Evolutionary conservation across 1,140 invertebrate genomes (phyloP).

Genomic region (Drosophila sechellia): DNA sequence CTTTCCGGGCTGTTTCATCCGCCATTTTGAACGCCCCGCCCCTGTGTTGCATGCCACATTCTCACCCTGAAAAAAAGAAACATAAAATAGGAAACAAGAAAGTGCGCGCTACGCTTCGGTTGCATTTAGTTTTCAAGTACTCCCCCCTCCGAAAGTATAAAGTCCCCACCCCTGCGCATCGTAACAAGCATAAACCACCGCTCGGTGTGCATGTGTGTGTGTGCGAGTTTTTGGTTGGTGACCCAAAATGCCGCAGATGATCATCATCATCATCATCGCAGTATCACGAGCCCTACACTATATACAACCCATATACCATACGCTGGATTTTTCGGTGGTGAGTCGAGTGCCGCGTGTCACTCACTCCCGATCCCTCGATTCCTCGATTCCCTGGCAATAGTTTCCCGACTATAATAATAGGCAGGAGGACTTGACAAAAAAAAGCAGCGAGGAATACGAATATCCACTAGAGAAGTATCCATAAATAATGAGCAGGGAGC

Average conservation of each 20-base stretch:
- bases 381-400: slow-evolving; percentile 23
- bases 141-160: slow-evolving; percentile 10
- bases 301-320: slow-evolving; percentile 5
- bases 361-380: slow-evolving; percentile 1
- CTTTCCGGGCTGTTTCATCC: slow-evolving; percentile 10
- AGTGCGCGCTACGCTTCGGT: slow-evolving; percentile 30
- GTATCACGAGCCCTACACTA: slow-evolving; percentile 26
- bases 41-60: slow-evolving; percentile 2
- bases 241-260: slow-evolving; percentile 69
- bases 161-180: slow-evolving; percentile 28
- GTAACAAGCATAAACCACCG: slow-evolving; percentile 77
- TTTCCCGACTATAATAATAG: slow-evolving; percentile 38
- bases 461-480: slow-evolving; percentile 18
- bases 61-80: slow-evolving; percentile 11
- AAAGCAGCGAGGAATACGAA: slow-evolving; percentile 5
- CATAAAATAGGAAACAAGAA: slow-evolving; percentile 27
- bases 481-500: slow-evolving; percentile 39
- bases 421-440: slow-evolving; percentile 8
- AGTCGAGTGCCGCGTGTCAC: slow-evolving; percentile 53
- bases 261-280: slow-evolving; percentile 49
- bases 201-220: slow-evolving; percentile 44
- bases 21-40: slow-evolving; percentile 31
- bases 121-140: slow-evolving; percentile 45
- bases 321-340: slow-evolving; percentile 34
- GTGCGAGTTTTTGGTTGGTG: slow-evolving; percentile 76